These are phyloP conservation scores for Luperina testacea DNA, from an alignment of 2,888 invertebrate species.

Conservation along the genomic window DNA sequence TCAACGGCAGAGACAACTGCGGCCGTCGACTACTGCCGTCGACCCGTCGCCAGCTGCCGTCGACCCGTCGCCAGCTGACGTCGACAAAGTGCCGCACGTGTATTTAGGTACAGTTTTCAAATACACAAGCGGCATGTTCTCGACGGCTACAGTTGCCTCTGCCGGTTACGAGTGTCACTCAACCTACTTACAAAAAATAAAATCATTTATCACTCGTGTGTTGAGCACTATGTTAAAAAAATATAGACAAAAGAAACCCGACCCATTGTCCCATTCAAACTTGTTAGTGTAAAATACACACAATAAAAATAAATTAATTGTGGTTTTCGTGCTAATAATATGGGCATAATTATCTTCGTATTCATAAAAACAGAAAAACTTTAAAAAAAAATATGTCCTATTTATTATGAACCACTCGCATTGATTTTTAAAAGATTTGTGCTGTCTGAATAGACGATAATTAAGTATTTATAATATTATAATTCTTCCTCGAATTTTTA, in stretches of 20 bases:
- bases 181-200: too few species aligned
- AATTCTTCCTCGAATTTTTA: slow-evolving; percentile 66
- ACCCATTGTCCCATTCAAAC: slow-evolving; percentile 24
- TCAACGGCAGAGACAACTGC: too few species aligned
- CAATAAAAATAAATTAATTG: slow-evolving; percentile 38
- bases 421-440: slow-evolving; percentile 18
- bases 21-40: too few species aligned
- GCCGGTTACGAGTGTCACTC: neutral
- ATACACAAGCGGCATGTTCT: neutral
- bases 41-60: neutral
- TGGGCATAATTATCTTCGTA: slow-evolving; percentile 47
- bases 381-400: slow-evolving; percentile 46
- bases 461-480: slow-evolving; percentile 54
- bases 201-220: too few species aligned
- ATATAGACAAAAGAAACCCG: too few species aligned
- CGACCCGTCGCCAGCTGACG: neutral
- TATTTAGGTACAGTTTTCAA: neutral
- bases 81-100: neutral
- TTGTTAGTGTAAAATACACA: slow-evolving; percentile 40
- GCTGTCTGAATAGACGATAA: slow-evolving; percentile 31
- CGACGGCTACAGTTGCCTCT: neutral
- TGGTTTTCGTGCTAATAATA: slow-evolving; percentile 51
- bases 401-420: slow-evolving; percentile 33
- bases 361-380: slow-evolving; percentile 36
- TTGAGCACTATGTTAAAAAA: neutral